Evolutionary conservation across 2,113 vertebrate species (phyloP), one percentile per base, ranked within the genome.

Genomic region (Chamaetylas fuelleborni): DNA sequence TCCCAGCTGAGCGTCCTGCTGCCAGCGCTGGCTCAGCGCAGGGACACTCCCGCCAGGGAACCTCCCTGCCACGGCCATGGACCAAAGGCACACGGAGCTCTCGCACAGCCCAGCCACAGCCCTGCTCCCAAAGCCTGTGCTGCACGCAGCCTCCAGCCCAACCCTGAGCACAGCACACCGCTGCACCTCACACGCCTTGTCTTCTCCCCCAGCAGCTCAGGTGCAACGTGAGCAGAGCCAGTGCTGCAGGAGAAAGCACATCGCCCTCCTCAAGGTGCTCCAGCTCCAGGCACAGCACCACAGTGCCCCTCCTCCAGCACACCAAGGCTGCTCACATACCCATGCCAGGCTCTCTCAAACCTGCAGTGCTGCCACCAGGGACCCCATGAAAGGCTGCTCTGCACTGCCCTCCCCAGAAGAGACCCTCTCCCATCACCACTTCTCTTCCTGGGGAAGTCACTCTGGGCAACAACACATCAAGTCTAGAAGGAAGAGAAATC

Each of bases 11-110:
- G 2, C 0, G 0, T 24, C 31, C 78, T 58, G 31, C 33, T 81
- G 13, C 0, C 50, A 47, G 14, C 0, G 0, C 45, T 38, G 10
- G 1, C 51, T 50, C 19, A 0, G 22, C 0, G 0, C 50, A 56
- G 22, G 11, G 15, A 15, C 7, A 2, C 42, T 58, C 43, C 36
- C 0, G 0, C 15, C 60, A 40, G 57, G n/a, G 24, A 86, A 43
- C 19, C 42, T 38, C 57, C n/a, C 17, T 1, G 1, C 17, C 72
- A 62, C 0, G 0, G 33, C 1, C 0, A 0, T 0, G 11, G 16
- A 31, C 51, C 1, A 0, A 53, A 71, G 47, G 15, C 0, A 0
- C 51, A 42, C 0, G 0, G 5, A 54, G 34, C 38, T 76, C 76
- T 72, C 4, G 0, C 36, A 19, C n/a, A 34, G 7, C 17, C 14